Percentiles rank a stretch among this genome's conserved stretches.
phyloP scores from a whole-genome alignment of 1,140 invertebrate species.

The Drosophila busckii region DNA sequence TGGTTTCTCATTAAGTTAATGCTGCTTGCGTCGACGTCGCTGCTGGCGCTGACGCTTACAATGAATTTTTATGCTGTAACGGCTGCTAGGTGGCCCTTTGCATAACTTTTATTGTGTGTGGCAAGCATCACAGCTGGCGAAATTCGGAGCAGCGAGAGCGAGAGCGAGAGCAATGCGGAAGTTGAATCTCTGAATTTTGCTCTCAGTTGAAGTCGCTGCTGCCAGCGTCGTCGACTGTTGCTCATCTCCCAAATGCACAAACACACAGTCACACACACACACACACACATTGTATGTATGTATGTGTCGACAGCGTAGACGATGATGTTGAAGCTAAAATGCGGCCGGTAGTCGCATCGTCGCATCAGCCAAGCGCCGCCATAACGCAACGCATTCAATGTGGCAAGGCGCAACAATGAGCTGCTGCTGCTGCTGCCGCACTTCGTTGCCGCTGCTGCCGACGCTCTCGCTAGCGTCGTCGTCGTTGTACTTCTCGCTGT shows the following conservation, averaged over 20 bases:
- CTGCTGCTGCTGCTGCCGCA: constrained; percentile 38
- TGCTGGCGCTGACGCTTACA: constrained; percentile 38
- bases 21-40: constrained; percentile 9
- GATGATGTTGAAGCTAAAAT: constrained; percentile 55
- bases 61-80: constrained; percentile 51
- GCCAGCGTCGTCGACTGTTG: constrained; percentile 55
- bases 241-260: constrained; percentile 63
- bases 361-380: constrained; percentile 72
- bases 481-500: background rate
- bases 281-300: constrained; percentile 5
- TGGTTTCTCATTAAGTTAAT: no score
- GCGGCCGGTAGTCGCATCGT: constrained; percentile 75
- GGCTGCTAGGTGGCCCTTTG: constrained; percentile 57
- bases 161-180: constrained; percentile 24
- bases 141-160: constrained; percentile 40
- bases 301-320: constrained; percentile 19
- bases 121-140: constrained; percentile 49
- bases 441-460: constrained; percentile 15
- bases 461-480: constrained; percentile 1
- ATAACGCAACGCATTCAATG: constrained; percentile 77
- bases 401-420: constrained; percentile 76
- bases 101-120: constrained; percentile 69
- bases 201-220: constrained; percentile 3
- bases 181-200: constrained; percentile 17
- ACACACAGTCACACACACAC: no score